These are phyloP conservation scores for Metallyticus violacea DNA, from an alignment of 2,888 invertebrate genomes.

Conservation along the genomic window DNA sequence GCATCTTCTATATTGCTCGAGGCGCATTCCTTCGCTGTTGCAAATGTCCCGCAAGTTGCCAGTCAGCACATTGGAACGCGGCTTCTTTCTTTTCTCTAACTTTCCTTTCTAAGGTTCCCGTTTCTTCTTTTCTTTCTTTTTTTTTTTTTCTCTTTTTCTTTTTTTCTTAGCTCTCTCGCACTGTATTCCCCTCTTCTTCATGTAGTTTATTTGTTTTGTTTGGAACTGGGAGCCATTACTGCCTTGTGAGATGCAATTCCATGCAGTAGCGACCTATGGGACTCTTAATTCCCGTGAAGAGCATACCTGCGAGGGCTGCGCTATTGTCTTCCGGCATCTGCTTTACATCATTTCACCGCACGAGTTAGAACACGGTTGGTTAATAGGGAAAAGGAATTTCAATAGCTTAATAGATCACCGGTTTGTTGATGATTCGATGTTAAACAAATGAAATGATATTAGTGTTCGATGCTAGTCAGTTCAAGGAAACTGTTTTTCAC, in stretches of 20 bases:
- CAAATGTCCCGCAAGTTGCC: not conserved
- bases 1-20: not conserved
- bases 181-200: not conserved
- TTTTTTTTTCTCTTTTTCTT: not conserved
- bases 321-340: no score
- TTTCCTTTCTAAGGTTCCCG: slow-evolving; percentile 17
- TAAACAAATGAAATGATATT: no score
- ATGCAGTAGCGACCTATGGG: not conserved
- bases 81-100: slow-evolving; percentile 9
- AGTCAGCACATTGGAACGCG: not conserved
- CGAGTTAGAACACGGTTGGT: no score
- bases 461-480: no score
- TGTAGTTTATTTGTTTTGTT: slow-evolving; percentile 31
- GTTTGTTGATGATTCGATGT: no score
- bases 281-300: not conserved
- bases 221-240: slow-evolving; percentile 24
- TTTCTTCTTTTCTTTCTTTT: slow-evolving; percentile 6
- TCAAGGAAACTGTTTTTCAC: no score
- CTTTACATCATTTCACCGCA: no score
- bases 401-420: no score
- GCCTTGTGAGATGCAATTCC: not conserved
- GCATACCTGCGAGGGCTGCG: not conserved
- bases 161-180: not conserved
- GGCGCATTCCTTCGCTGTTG: not conserved
- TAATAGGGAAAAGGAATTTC: no score